Evolutionary conservation across 2,113 vertebrate genomes (phyloP), one percentile per base, ranked within the genome.

Genomic region (Candoia aspera): DNA sequence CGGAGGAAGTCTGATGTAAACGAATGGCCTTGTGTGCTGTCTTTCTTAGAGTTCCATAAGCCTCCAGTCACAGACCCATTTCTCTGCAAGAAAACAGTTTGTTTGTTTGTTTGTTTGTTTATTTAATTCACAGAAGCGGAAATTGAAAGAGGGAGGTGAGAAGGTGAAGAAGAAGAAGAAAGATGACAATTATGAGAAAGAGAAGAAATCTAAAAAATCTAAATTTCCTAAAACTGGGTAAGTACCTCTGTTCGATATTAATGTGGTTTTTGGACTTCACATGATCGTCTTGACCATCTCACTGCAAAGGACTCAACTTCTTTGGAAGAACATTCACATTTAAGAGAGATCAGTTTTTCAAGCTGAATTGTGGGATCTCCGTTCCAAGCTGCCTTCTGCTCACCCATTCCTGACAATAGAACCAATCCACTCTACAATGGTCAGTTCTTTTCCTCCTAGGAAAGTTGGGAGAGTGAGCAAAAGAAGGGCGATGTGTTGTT

Each of bases 111-210:
- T 4, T 0, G 6, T 19, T 53, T 13, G 54, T n/a, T 17, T 90
- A 93, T 97, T 96, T 94, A 89, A 96, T 91, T 90, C 92, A 55
- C 93, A 99, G 98, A 99, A 99, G 96, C 97, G 98, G 92, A 99
- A 98, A 96, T 95, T 98, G 88, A 98, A 98, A 95, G 97, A 97
- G 49, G 97, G 97, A 88, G 96, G 96, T 90, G 97, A 98, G 91
- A 98, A 98, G 96, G 94, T 97, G 60, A 98, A 98, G 96, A 99
- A 98, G 96, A 99, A 97, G 88, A 98, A 95, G 96, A 98, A 97
- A 95, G 97, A 98, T 89, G 97, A 96, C 94, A 97, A 95, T 89
- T 97, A 96, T 0, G 96, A 97, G 93, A 98, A 98, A 94, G 97
- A 98, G 89, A 98, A 98, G 96, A 98, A 98, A 95, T 98, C 97